Evolutionary conservation across 2,888 invertebrate species (phyloP), one percentile per base, ranked within the genome.

Genomic region (Hypomecis punctinalis): DNA sequence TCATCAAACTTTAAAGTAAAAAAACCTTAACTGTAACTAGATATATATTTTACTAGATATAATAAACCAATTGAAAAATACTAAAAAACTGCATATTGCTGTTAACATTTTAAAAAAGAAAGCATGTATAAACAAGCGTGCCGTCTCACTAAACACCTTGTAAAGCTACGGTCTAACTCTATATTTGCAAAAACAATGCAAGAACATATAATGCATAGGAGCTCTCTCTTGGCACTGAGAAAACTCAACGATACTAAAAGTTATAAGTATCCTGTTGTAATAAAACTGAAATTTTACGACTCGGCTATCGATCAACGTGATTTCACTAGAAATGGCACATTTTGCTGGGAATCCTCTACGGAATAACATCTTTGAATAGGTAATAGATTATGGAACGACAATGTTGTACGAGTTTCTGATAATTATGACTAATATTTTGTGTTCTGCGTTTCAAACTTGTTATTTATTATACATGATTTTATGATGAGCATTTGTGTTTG

Each of bases 251-350:
- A 55, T 51, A 42, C 55, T 51, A 47, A 53, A 63, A 40, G 64
- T 47, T 45, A 83, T 83, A 78, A 72, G 76, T 77, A 83, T 86
- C 84, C 84, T 82, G 83, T 83, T 75, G 75, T 66, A 73, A 81
- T 83, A 80, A 86, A 87, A 76, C 76, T 73, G 75, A 75, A 70
- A 79, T 79, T 83, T 86, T 86, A 87, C 83, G 73, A 63, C 63
- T 39, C 60, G 70, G 52, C 78, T 69, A 79, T 81, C 75, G 73
- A 80, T 81, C 77, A 80, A 75, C 69, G 74, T 75, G 75, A 62
- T 61, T 66, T 61, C 47, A 66, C 65, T 66, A n/a, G 61, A 57
- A 61, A 66, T 66, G 57, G 61, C 61, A 57, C 57, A 61, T 65
- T 63, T 65, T 57, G 65, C 61, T 61, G 52, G 52, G 53, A 57